These are phyloP conservation scores for Picus viridis DNA, from an alignment of 2,797 vertebrate species.

Conservation along the genomic window DNA sequence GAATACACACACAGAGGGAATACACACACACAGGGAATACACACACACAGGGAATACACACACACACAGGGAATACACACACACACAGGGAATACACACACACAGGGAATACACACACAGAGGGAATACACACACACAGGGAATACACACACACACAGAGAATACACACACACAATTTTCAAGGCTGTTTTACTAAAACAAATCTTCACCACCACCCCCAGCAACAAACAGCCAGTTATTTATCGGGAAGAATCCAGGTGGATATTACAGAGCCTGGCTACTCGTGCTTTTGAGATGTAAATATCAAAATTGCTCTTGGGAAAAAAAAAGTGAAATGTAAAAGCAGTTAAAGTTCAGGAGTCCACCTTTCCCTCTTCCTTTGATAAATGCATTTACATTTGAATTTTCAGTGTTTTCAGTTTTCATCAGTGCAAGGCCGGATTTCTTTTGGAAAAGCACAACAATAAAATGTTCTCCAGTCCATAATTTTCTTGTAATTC, in stretches of 20 bases:
- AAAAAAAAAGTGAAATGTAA: conserved; percentile 37
- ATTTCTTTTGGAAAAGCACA: conserved; percentile 55
- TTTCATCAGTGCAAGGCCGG: conserved; percentile 51
- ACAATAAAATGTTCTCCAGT: conserved; percentile 62
- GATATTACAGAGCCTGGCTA: conserved; percentile 8
- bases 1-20: too few species aligned
- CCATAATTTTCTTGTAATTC: conserved; percentile 71
- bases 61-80: neutral
- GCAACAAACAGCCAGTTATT: neutral
- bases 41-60: neutral
- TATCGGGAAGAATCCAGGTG: conserved; percentile 20
- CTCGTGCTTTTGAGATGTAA: conserved; percentile 53
- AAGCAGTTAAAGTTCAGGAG: conserved; percentile 60
- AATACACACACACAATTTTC: neutral
- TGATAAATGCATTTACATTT: conserved; percentile 72
- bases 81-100: neutral
- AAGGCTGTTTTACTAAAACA: conserved; percentile 32
- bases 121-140: neutral
- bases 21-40: neutral
- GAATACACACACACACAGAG: neutral
- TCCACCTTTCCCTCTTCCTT: conserved; percentile 49
- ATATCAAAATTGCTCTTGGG: conserved; percentile 51
- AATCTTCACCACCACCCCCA: neutral
- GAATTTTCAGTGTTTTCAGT: conserved; percentile 70
- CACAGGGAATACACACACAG: neutral